Evolutionary conservation across 30 jellyfish, hydroid and myxozoan genomes (phyloP), one percentile per base, ranked within the genome.

Genomic region (Mastigias papua): DNA sequence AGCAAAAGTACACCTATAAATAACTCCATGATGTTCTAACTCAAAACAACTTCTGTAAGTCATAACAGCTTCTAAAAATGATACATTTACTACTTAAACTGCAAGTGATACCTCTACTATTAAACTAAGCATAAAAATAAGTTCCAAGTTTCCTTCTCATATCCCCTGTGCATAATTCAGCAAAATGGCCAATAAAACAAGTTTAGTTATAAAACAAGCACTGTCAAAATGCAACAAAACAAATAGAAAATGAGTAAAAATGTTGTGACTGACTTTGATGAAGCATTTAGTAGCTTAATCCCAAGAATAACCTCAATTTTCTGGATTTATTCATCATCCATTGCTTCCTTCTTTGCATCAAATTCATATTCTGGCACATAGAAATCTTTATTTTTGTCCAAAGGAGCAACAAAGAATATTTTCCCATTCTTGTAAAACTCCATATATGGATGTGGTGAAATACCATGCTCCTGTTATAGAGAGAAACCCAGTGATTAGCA

Each of bases 391-490:
- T 74, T 7, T 30, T 54, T 72, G 31, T 87, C 96, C 32, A 87
- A 62, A 17, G 96, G 96, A 22, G 90, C 96, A 48, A 77, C 87
- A 51, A 87, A 87, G 69, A 46, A 33, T n/a, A 87, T 77, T 49
- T 76, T 87, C 71, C 34, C 78, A 27, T 57, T 85, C 23, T 87
- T 87, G 87, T 87, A 77, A 74, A 31, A 76, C 78, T 87, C 96
- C 79, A 87, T 3, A 54, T 73, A 87, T 28, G 96, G 96, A 48
- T 87, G 96, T 16, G 96, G 96, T 0, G 81, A 28, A 9, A 87
- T 65, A 46, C 70, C 70, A 76, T 87, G 88, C 26, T 76, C 91
- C 96, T 87, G 71, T 16, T 17, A 64, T 10, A 27, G 15, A 8
- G 80, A 21, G 61, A n/a, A 22, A 22, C 54, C 7, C 54, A 42